These are phyloP conservation scores for Suncus etruscus DNA, from an alignment of 2,113 vertebrate genomes.

Conservation along the genomic window DNA sequence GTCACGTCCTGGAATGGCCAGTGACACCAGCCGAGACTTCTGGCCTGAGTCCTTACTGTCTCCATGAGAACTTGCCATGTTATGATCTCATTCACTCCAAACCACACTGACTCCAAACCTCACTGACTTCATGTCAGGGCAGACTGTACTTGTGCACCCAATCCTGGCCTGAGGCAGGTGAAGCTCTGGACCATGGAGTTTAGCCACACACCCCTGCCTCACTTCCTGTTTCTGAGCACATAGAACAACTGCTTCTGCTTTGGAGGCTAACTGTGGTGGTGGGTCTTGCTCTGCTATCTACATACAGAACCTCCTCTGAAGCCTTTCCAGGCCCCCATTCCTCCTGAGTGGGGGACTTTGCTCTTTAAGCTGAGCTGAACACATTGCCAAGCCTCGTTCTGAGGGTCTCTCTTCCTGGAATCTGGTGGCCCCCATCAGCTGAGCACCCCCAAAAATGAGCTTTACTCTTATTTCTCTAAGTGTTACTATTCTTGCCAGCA, in stretches of 20 bases:
- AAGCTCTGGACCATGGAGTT: too few species aligned
- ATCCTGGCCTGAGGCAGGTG: too few species aligned
- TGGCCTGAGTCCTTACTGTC: background rate
- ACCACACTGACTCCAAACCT: background rate
- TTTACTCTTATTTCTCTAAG: background rate
- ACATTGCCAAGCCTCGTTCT: background rate
- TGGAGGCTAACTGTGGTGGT: accelerated
- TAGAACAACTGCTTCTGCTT: background rate
- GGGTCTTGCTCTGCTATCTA: too few species aligned
- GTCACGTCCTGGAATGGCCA: background rate
- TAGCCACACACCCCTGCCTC: too few species aligned
- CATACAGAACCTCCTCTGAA: background rate
- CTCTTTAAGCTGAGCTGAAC: accelerated
- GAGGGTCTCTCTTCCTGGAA: background rate
- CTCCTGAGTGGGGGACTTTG: background rate
- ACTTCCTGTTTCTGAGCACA: too few species aligned
- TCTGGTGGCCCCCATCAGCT: background rate
- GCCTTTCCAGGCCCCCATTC: background rate
- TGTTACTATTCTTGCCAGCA: background rate
- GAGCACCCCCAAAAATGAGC: background rate
- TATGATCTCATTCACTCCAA: background rate
- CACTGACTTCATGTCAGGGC: background rate
- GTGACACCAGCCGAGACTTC: too few species aligned
- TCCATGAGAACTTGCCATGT: background rate
- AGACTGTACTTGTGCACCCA: too few species aligned